Base-by-base conservation (phyloP, 2,888 invertebrate genomes). In the Eurois occulta region DNA sequence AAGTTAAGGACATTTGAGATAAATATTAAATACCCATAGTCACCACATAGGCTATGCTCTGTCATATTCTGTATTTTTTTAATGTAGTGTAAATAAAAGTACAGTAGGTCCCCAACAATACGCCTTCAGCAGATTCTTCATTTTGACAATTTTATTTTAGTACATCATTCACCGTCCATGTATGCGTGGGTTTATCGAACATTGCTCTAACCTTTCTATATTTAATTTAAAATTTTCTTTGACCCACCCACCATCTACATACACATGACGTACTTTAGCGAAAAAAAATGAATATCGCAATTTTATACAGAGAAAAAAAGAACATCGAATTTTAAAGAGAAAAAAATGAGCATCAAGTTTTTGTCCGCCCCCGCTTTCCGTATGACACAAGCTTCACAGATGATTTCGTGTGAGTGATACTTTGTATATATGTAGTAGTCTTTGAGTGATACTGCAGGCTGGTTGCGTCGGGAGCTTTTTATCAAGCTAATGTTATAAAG, bases 391-490 rank as follows among this genome's bases (percentile, higher is more conserved):
- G 38, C 68, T 75, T 64, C 46, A 65, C 32, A 71, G 58, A 65
- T 80, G 80, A 84, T 71, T 82, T 68, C 68, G 18, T 64, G 58
- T 52, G 70, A 81, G 70, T 70, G 70, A 84, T 75, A 84, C 68
- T 73, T n/a, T n/a, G n/a, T n/a, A n/a, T n/a, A n/a, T n/a, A n/a
- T n/a, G n/a, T n/a, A n/a, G n/a, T n/a, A n/a, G n/a, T n/a, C n/a
- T n/a, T n/a, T 52, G 70, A 81, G 70, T 70, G 70, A 84, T 75
- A 84, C 68, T 73, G 66, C 58, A 55, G 43, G 43, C 74, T 80
- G 80, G 65, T 58, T 68, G 80, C 38, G 80, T 68, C 8, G 38
- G 52, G 60, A 72, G 74, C 64, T 71, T 84, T 82, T 75, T 74
- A 80, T 74, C 43, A 60, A 16, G 28, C 32, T 68, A 84, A 74